A percentile compares a stretch with the other conserved stretches of the same genome.
Conservation (phyloP, 1,140 invertebrate genomes). For the Drosophila jambulina region DNA sequence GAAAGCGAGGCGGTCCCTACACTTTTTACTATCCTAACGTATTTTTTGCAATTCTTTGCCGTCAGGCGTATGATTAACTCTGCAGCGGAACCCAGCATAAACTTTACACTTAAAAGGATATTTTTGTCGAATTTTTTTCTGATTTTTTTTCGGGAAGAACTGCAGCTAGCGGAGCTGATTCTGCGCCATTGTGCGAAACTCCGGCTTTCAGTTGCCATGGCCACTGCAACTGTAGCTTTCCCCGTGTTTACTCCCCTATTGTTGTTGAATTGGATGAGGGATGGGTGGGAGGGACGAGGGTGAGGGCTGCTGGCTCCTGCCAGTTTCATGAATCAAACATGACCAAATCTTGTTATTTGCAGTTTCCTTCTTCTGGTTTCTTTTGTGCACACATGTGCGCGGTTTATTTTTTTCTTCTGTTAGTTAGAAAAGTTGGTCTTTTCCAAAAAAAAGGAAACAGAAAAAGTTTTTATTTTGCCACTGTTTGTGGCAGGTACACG, state of each 20-base stretch:
- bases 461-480: conserved; percentile 24
- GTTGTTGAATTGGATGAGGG: conserved; percentile 45
- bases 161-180: conserved; percentile 34
- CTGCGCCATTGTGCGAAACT: conserved; percentile 29
- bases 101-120: conserved; percentile 57
- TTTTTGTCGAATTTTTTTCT: conserved; percentile 6
- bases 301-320: conserved; percentile 4
- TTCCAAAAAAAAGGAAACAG: not conserved
- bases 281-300: not conserved
- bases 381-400: conserved; percentile 32
- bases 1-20: conserved; percentile 2
- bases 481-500: conserved; percentile 28
- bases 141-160: not conserved
- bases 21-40: not conserved
- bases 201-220: conserved; percentile 31
- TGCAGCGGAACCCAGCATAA: conserved; percentile 42
- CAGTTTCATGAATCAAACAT: conserved; percentile 58
- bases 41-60: conserved; percentile 41
- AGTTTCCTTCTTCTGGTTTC: conserved; percentile 45
- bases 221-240: conserved; percentile 39
- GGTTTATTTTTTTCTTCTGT: conserved; percentile 34
- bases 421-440: conserved; percentile 48
- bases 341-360: conserved; percentile 66
- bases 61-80: conserved; percentile 61
- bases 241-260: conserved; percentile 31